Evolutionary conservation across 2,888 invertebrate species (phyloP), one percentile per base, ranked within the genome.

Genomic region (Capitulum mitella): DNA sequence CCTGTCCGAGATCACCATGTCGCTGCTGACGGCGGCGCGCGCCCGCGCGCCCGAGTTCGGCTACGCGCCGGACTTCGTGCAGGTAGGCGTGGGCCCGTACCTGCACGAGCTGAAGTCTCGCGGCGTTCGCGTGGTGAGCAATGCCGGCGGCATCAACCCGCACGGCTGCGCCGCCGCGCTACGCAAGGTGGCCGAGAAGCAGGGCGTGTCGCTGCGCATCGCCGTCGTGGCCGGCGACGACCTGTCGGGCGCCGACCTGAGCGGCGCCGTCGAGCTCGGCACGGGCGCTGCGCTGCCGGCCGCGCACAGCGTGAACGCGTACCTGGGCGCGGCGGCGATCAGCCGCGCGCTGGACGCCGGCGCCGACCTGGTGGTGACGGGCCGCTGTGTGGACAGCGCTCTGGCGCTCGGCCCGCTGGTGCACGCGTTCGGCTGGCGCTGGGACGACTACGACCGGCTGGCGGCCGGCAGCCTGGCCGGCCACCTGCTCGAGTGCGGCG

Each of bases 1-100:
- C 81, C 83, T 88, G 58, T 87, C 88, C 22, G 88, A 88, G 83
- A 87, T 88, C 51, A 88, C 88, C 43, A 88, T 88, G 88, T 87
- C 88, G 8, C 84, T 88, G 19, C 84, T 88, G 48, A 86, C 86
- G 10, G 86, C 86, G 78, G 86, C 86, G 8, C 85, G 85, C 81
- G 83, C 84, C 48, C 87, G 87, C 83, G 84, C 84, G 78, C 85
- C 86, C 46, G 84, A 85, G 5, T 81, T 87, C 82, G 87, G 87
- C 22, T 88, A 86, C 84, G 85, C 86, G 58, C 87, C 87, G 54
- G 88, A 88, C 82, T 88, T 88, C 85, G 85, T 86, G 1, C 84
- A 85, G 79, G 83, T 84, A 80, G 85, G 84, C 61, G 83, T 87
- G 79, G 86, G 85, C 43, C 87, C 87, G 58, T 83, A 85, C 80